Evolutionary conservation across 2,113 vertebrate species (phyloP), one percentile per base, ranked within the genome.

Genomic region (Tylochromis polylepis): DNA sequence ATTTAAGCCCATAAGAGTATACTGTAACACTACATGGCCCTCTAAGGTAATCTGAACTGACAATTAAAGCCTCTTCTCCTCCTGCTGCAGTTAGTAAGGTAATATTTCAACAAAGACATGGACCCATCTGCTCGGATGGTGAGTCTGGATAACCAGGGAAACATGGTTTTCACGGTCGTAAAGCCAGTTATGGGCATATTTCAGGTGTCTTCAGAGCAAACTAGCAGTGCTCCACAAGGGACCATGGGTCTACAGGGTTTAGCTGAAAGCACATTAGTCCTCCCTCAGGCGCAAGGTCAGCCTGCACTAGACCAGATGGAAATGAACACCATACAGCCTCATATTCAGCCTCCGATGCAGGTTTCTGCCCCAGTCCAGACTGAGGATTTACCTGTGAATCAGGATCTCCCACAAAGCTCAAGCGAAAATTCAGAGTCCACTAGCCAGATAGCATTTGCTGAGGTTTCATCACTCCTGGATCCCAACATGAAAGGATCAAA

Each of bases 401-500:
- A 95, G 87, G 92, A 89, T 41, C 67, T 53, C 5, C 79, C 55
- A 1, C 79, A 75, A 27, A 80, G 85, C 85, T 14, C 85, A 0
- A 84, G 59, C 22, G 20, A 85, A 59, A 85, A 83, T 51, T 27
- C 83, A 7, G 82, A 86, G 11, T 58, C 90, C 1, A 5, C 38
- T 1, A 34, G 89, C 41, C 94, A 92, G 20, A 91, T 96, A 79
- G 96, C 96, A 4, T 97, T 97, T 58, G 96, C 96, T 1, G 96
- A 97, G 80, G 96, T 97, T 41, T 96, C 96, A 1, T 97, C 96
- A 1, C 94, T 97, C 55, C 94, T 97, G 75, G 96, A 97, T 83
- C 96, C 96, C 27, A 97, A 97, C 93, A 97, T 97, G 96, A 97
- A 97, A 84, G 96, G 96, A 75, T 96, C 96, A 10, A 97, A 96